Evolutionary conservation across 2,888 invertebrate genomes (phyloP).

Genomic region (Ectropis crepuscularia): DNA sequence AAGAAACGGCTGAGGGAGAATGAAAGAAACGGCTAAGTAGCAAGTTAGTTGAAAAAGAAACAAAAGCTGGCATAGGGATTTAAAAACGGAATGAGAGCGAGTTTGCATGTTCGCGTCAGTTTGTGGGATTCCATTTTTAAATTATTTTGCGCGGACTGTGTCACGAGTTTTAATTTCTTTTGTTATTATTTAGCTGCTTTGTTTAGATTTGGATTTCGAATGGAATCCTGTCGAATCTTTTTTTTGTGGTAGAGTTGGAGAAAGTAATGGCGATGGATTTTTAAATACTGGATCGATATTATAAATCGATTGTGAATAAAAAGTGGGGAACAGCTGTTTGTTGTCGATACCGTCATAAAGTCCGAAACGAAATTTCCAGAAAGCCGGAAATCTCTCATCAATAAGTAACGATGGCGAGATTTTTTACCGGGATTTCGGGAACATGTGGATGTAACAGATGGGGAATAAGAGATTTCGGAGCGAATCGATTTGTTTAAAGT

Average conservation of each 20-base stretch:
- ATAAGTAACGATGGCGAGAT: slow-evolving; percentile 47
- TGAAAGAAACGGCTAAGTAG: slow-evolving; percentile 79
- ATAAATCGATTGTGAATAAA: slow-evolving; percentile 54
- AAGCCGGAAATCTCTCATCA: slow-evolving; percentile 57
- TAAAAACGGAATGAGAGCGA: slow-evolving; percentile 72
- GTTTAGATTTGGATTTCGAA: slow-evolving; percentile 18
- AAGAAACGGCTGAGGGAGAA: slow-evolving; percentile 76
- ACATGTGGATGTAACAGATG: slow-evolving; percentile 45
- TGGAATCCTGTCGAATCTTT: neutral
- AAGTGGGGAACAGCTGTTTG: slow-evolving; percentile 51
- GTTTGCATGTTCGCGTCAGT: slow-evolving; percentile 76
- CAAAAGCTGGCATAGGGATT: slow-evolving; percentile 66
- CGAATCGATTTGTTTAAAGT: slow-evolving; percentile 24
- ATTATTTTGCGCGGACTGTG: slow-evolving; percentile 60
- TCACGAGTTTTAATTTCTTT: slow-evolving; percentile 48
- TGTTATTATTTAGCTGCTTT: slow-evolving; percentile 43
- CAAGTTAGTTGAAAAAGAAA: slow-evolving; percentile 78
- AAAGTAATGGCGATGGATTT: slow-evolving; percentile 36
- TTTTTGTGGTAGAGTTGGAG: slow-evolving; percentile 6
- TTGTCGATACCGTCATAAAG: slow-evolving; percentile 54
- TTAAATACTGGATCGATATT: slow-evolving; percentile 44
- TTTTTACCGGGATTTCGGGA: slow-evolving; percentile 47
- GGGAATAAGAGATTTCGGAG: slow-evolving; percentile 28
- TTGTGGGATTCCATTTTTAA: slow-evolving; percentile 69
- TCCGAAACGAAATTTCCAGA: slow-evolving; percentile 42